phyloP scores from a whole-genome alignment of 1,140 invertebrate genomes.

The Pachypeltis micranthus region DNA sequence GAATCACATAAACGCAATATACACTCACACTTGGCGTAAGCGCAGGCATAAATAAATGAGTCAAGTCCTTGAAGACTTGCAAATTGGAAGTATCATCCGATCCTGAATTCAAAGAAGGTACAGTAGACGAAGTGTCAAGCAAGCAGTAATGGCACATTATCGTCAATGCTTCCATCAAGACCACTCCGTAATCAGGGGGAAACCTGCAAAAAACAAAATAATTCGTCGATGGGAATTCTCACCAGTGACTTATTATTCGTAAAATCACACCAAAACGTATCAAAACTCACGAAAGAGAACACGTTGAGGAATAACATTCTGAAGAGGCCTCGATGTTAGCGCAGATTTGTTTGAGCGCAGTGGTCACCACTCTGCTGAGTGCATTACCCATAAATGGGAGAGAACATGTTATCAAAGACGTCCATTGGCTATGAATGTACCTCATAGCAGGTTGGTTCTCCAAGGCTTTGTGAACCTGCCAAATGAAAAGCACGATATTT shows the following conservation, averaged over 20 bases:
- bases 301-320: slow-evolving; percentile 9
- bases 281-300: not conserved
- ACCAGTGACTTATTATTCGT: too few species aligned
- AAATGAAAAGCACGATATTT: too few species aligned
- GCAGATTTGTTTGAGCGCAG: slow-evolving; percentile 70
- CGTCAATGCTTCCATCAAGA: slow-evolving; percentile 67
- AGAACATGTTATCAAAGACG: slow-evolving; percentile 63
- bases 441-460: slow-evolving; percentile 42
- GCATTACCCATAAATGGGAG: slow-evolving; percentile 60
- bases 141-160: slow-evolving; percentile 77
- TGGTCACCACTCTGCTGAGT: slow-evolving; percentile 61
- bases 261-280: not conserved
- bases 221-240: too few species aligned
- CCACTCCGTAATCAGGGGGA: slow-evolving; percentile 69
- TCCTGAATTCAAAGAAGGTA: not conserved
- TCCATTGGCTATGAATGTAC: slow-evolving; percentile 67
- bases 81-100: slow-evolving; percentile 36
- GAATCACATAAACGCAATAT: slow-evolving; percentile 9
- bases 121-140: slow-evolving; percentile 46
- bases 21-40: slow-evolving; percentile 36
- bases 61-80: slow-evolving; percentile 62
- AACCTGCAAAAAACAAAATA: slow-evolving; percentile 26
- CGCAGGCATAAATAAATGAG: slow-evolving; percentile 58
- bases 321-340: slow-evolving; percentile 60
- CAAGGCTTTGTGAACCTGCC: slow-evolving; percentile 19